Evolutionary conservation across 2,113 vertebrate species (phyloP).

Genomic region (Percina caprodes): DNA sequence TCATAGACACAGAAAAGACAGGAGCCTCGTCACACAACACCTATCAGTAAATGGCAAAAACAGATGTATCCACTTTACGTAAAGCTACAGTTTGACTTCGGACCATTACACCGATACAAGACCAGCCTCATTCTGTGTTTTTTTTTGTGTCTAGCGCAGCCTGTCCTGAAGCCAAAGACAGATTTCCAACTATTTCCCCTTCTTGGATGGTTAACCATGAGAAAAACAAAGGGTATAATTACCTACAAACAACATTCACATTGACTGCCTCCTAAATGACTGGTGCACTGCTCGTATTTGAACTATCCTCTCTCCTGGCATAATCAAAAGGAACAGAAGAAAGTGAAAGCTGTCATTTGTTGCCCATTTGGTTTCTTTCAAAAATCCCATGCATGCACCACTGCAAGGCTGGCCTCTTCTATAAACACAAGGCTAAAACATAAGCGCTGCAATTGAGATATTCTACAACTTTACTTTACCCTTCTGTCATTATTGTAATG

Average conservation of each 20-base stretch:
- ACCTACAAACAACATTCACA: constrained; percentile 65
- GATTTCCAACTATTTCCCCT: constrained; percentile 56
- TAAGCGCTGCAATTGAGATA: constrained; percentile 31
- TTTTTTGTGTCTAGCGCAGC: constrained; percentile 51
- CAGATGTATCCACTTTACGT: not conserved
- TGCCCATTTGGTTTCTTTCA: constrained; percentile 32
- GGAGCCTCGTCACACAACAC: not conserved
- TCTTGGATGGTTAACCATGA: constrained; percentile 69
- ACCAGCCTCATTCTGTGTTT: not conserved
- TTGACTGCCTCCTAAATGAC: constrained; percentile 50
- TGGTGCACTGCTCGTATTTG: constrained; percentile 39
- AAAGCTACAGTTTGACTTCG: not conserved
- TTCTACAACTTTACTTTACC: constrained; percentile 28
- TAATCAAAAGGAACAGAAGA: constrained; percentile 46
- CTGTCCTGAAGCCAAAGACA: constrained; percentile 51
- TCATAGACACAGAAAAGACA: constrained; percentile 6
- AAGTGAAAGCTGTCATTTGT: constrained; percentile 63
- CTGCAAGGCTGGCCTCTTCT: constrained; percentile 14
- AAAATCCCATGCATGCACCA: constrained; percentile 5
- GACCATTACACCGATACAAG: constrained; percentile 1
- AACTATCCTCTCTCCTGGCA: constrained; percentile 33
- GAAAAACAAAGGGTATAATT: constrained; percentile 74
- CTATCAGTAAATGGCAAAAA: constrained; percentile 7
- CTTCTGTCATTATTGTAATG: constrained; percentile 23
- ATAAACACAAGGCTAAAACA: constrained; percentile 41